A percentile compares a stretch with the other conserved stretches of the same genome.
Evolutionary conservation across 2,113 vertebrate species (phyloP).

Genomic region (Cephalopterus ornatus): DNA sequence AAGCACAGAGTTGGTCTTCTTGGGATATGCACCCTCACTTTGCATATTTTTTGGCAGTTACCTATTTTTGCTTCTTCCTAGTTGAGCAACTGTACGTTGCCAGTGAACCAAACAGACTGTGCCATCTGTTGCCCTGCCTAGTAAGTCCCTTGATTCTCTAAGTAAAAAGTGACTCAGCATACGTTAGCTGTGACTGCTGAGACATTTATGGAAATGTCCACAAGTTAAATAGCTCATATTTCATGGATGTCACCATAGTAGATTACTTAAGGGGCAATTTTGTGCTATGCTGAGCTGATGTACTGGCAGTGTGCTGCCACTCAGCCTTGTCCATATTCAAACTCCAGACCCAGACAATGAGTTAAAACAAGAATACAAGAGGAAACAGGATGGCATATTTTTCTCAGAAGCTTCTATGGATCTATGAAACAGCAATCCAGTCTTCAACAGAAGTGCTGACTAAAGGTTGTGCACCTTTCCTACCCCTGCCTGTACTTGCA

Average conservation of each 20-base stretch:
- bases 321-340: no score
- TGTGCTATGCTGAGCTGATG: not conserved
- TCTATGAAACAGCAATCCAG: not conserved
- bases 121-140: not conserved
- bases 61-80: not conserved
- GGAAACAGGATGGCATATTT: not conserved
- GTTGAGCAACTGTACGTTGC: not conserved
- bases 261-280: not conserved
- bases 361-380: not conserved
- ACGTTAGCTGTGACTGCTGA: not conserved
- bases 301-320: not conserved
- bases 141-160: not conserved
- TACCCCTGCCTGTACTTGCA: not conserved
- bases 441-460: not conserved
- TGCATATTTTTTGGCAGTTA: not conserved
- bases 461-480: not conserved
- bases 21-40: not conserved
- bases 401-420: not conserved
- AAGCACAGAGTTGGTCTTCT: not conserved
- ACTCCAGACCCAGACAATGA: not conserved
- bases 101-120: not conserved
- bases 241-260: not conserved
- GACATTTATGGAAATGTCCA: not conserved
- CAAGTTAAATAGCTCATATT: not conserved
- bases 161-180: not conserved